Conservation (phyloP, 1,140 invertebrate species). For the Lethocerus indicus region DNA sequence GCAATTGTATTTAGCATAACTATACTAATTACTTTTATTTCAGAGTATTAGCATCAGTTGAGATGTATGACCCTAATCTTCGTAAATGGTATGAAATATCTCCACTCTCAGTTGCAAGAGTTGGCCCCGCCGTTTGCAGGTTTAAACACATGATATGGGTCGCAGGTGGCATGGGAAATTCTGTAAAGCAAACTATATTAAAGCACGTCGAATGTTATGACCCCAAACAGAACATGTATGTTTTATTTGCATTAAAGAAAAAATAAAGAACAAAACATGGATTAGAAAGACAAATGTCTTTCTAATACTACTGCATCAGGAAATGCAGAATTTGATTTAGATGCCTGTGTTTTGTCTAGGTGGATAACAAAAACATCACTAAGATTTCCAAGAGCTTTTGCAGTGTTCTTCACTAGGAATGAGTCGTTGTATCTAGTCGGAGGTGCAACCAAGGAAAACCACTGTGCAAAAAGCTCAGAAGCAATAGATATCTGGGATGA, state of each 20-base stretch:
- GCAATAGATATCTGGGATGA: too few relatives aligned
- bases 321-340: too few relatives aligned
- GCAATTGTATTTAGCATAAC: background rate
- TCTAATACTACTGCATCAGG: too few relatives aligned
- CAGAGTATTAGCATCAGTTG: constrained; percentile 32
- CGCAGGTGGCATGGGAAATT: constrained; percentile 40
- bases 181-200: constrained; percentile 26
- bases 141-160: constrained; percentile 42
- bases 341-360: too few relatives aligned
- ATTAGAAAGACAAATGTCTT: too few relatives aligned
- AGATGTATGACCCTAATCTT: constrained; percentile 33
- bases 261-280: background rate
- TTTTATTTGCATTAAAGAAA: background rate
- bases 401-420: too few relatives aligned
- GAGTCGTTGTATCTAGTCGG: too few relatives aligned
- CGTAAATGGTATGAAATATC: constrained; percentile 33
- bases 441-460: too few relatives aligned
- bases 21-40: background rate
- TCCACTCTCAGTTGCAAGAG: constrained; percentile 31
- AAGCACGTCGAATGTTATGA: constrained; percentile 40
- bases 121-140: constrained; percentile 34
- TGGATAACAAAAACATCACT: too few relatives aligned
- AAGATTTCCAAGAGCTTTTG: too few relatives aligned
- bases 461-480: too few relatives aligned
- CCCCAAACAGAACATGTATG: constrained; percentile 34